phyloP scores from a whole-genome alignment of 1,140 invertebrate species.

The Drosophila lowei region DNA sequence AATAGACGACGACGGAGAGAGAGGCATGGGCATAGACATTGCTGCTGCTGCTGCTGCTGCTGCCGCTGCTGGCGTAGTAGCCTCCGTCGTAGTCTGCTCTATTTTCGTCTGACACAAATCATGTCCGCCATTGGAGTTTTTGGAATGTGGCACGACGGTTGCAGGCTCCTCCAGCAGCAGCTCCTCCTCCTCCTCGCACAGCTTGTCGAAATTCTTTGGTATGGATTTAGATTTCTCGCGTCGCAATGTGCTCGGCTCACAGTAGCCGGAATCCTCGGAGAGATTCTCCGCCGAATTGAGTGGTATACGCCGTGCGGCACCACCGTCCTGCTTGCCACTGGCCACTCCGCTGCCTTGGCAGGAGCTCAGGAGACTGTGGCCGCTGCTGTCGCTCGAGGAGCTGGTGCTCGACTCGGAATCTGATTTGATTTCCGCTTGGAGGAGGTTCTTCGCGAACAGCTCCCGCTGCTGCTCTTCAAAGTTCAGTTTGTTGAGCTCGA shows the following conservation, averaged over 20 bases:
- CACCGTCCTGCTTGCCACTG: conserved; percentile 16
- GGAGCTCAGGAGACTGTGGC: conserved; percentile 57
- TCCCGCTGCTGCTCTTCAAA: conserved; percentile 59
- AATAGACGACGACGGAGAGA: conserved; percentile 62
- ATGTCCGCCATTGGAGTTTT: conserved; percentile 54
- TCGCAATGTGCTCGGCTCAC: conserved; percentile 84
- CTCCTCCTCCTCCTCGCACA: conserved; percentile 76
- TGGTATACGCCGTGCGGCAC: conserved; percentile 39
- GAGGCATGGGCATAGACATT: conserved; percentile 4
- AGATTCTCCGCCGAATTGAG: conserved; percentile 88
- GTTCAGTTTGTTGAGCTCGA: conserved; percentile 77
- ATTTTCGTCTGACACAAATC: conserved; percentile 80
- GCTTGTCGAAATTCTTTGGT: conserved; percentile 83
- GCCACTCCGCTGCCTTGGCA: conserved; percentile 29
- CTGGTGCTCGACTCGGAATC: conserved; percentile 69
- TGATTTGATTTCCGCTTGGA: conserved; percentile 57
- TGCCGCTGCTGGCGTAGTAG: conserved; percentile 1
- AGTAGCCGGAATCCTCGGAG: conserved; percentile 90
- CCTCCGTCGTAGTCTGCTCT: conserved; percentile 38
- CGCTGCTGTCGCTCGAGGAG: conserved; percentile 59
- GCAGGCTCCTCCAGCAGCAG: conserved; percentile 31
- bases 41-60: conserved; percentile 2
- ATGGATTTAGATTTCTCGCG: conserved; percentile 83
- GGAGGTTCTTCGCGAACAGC: conserved; percentile 52
- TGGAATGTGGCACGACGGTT: conserved; percentile 34